Conservation (phyloP, 2,888 invertebrate genomes). For the Philopedon plagiatum region DNA sequence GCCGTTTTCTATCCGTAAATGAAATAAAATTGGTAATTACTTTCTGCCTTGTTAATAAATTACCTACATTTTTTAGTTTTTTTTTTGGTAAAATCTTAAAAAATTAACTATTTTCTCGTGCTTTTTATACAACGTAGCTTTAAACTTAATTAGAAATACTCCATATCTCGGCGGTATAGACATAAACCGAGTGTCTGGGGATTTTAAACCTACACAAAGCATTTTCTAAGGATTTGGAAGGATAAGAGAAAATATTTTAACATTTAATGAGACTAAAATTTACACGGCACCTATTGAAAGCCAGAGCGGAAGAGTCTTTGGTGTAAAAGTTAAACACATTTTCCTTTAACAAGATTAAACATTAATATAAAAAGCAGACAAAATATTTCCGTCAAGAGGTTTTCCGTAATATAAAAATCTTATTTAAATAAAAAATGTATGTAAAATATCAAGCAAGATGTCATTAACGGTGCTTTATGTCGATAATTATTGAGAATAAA, state of each 20-base stretch:
- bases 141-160: conserved; percentile 24
- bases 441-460: too few relatives aligned
- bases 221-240: not conserved
- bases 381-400: too few relatives aligned
- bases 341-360: not conserved
- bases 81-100: conserved; percentile 4
- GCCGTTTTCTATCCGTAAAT: too few relatives aligned
- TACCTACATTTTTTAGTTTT: not conserved
- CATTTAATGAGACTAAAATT: not conserved
- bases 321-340: not conserved
- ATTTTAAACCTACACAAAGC: conserved; percentile 9
- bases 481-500: too few relatives aligned
- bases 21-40: not conserved
- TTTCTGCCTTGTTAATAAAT: not conserved
- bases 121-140: conserved; percentile 18
- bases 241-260: conserved; percentile 5
- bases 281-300: not conserved
- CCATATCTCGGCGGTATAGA: conserved; percentile 6
- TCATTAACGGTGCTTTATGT: too few relatives aligned
- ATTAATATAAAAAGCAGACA: too few relatives aligned
- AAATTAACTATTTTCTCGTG: conserved; percentile 12
- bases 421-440: too few relatives aligned
- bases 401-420: too few relatives aligned
- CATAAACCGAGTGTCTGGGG: conserved; percentile 13
- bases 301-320: not conserved